Conservation (phyloP, 35 echinoderm and acorn worm genomes). For the Lytechinus variegatus region DNA sequence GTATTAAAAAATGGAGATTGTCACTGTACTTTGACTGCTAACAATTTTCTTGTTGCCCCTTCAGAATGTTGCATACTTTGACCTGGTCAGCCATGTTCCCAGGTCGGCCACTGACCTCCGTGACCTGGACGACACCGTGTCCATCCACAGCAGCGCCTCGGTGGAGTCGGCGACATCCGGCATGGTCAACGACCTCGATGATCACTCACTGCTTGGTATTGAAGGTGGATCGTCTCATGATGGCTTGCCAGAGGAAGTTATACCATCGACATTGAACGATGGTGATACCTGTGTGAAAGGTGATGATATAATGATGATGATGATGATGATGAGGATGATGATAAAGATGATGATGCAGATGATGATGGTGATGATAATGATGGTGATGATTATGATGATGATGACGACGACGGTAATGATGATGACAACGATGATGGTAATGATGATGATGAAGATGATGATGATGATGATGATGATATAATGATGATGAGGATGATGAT, state of each 20-base stretch:
- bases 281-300: background rate
- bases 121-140: conserved; percentile 59
- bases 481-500: too few species aligned
- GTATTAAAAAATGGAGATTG: background rate
- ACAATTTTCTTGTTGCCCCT: background rate
- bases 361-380: too few species aligned
- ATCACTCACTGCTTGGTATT: background rate
- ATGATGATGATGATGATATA: too few species aligned
- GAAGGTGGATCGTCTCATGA: background rate
- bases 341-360: too few species aligned
- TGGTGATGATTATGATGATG: too few species aligned
- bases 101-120: conserved; percentile 70
- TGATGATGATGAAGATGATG: too few species aligned
- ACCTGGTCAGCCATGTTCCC: conserved; percentile 93
- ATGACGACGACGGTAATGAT: too few species aligned
- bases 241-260: background rate
- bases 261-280: background rate
- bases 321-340: too few species aligned
- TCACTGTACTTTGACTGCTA: background rate
- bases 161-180: conserved; percentile 18
- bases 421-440: too few species aligned
- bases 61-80: conserved; percentile 95
- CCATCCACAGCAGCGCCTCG: conserved; percentile 59
- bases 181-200: background rate
- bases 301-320: background rate